phyloP scores from a whole-genome alignment of 1,140 invertebrate genomes.

The Drosophila ananassae region DNA sequence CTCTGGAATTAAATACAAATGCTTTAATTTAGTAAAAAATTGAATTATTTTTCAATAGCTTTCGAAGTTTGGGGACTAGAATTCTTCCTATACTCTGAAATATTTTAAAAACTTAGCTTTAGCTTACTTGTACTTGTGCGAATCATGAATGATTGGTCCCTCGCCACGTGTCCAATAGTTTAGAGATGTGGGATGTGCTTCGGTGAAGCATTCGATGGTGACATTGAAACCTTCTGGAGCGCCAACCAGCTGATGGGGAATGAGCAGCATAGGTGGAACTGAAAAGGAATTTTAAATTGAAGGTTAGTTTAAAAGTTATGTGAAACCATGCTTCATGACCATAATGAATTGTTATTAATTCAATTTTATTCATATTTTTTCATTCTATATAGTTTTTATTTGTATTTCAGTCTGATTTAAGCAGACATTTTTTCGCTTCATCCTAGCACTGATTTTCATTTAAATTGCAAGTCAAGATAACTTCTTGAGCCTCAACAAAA shows the following conservation, averaged over 20 bases:
- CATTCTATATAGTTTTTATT: neutral
- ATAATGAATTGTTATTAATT: slow-evolving; percentile 25
- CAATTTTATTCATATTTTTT: slow-evolving; percentile 45
- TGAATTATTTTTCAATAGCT: neutral
- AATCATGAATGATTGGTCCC: slow-evolving; percentile 95
- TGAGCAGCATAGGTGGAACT: slow-evolving; percentile 83
- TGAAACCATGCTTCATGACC: slow-evolving; percentile 11
- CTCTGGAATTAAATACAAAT: slow-evolving; percentile 54
- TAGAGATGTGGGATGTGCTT: slow-evolving; percentile 94
- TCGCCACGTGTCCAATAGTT: slow-evolving; percentile 96
- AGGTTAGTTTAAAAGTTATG: neutral
- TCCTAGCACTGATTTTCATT: slow-evolving; percentile 66
- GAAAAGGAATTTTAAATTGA: neutral
- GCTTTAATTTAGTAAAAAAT: neutral
- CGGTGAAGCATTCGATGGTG: slow-evolving; percentile 94
- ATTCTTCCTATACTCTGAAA: no score
- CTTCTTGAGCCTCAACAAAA: slow-evolving; percentile 47
- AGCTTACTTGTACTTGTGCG: slow-evolving; percentile 89
- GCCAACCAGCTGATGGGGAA: slow-evolving; percentile 87
- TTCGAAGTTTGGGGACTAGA: neutral
- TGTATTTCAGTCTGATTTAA: slow-evolving; percentile 38
- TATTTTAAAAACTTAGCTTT: neutral
- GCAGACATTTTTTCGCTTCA: slow-evolving; percentile 42
- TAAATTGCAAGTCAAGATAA: slow-evolving; percentile 58
- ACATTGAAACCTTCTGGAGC: slow-evolving; percentile 92